Evolutionary conservation across 2,797 vertebrate species (phyloP), one percentile per base, ranked within the genome.

Genomic region (Anguilla anguilla): DNA sequence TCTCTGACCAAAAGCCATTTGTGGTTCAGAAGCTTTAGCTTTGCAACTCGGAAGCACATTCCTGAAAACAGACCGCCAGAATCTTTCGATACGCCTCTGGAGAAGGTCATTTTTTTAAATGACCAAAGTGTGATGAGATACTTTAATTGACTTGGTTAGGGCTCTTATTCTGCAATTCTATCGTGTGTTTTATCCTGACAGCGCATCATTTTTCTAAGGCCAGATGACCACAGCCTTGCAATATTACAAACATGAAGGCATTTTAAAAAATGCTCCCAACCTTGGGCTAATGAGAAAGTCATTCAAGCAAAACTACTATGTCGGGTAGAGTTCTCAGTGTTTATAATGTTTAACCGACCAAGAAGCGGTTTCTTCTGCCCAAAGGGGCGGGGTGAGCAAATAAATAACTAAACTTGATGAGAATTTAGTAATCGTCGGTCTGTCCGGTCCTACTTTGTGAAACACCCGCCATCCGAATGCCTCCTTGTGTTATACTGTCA

Each of bases 401-500:
- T 84, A 9, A 79, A 19, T 79, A 43, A 19, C 74, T 13, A 77
- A 39, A 39, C 28, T 39, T 79, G 74, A 79, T 79, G 39, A 79
- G 13, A 43, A 17, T 17, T 22, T 79, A 46, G 43, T 79, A 35
- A 46, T 46, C 31, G 22, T 35, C 2, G 72, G 72, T 77, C 72
- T 77, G 31, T 17, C 25, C 64, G 25, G 64, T 15, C 15, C 35
- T 17, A 22, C 11, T 79, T 43, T 22, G 15, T 79, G 74, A 79
- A 79, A 79, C 11, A 22, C 35, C 28, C 64, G n/a, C 2, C 25
- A 28, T 28, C 64, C 2, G 64, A 69, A 28, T 9, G n/a, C 25
- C n/a, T 69, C 64, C n/a, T n/a, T 79, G 74, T 79, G 17, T 19
- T 22, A 79, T 79, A 79, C 11, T 79, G 31, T 79, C 74, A 79